phyloP scores from a whole-genome alignment of 2,888 invertebrate genomes.

The Diplolepis rosae region DNA sequence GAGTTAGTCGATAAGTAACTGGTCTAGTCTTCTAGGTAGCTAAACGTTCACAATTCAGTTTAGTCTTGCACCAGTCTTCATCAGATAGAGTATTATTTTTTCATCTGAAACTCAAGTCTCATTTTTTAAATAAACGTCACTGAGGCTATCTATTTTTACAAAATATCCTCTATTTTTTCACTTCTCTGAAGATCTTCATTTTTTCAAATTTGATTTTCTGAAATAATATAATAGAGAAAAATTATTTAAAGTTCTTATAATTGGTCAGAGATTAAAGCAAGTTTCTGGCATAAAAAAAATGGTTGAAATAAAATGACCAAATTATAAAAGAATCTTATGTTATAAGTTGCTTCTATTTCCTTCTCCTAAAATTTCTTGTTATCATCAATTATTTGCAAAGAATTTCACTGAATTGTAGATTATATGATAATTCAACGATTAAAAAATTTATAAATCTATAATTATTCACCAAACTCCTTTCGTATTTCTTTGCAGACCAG shows the following conservation, averaged over 20 bases:
- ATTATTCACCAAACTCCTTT: too few species aligned
- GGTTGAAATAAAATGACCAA: too few species aligned
- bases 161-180: neutral
- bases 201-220: neutral
- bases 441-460: too few species aligned
- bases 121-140: neutral
- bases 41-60: constrained; percentile 21
- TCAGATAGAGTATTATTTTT: constrained; percentile 25
- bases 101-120: neutral
- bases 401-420: too few species aligned
- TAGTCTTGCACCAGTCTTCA: constrained; percentile 59
- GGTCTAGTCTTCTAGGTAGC: constrained; percentile 16
- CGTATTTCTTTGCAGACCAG: too few species aligned
- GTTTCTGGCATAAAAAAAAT: neutral
- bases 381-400: too few species aligned
- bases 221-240: too few species aligned
- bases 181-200: neutral
- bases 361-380: too few species aligned
- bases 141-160: neutral
- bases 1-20: constrained; percentile 21
- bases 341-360: too few species aligned
- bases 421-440: too few species aligned
- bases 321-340: too few species aligned
- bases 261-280: neutral
- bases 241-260: neutral